Base-by-base conservation (phyloP, 2,888 invertebrate genomes). In the Troides helena region DNA sequence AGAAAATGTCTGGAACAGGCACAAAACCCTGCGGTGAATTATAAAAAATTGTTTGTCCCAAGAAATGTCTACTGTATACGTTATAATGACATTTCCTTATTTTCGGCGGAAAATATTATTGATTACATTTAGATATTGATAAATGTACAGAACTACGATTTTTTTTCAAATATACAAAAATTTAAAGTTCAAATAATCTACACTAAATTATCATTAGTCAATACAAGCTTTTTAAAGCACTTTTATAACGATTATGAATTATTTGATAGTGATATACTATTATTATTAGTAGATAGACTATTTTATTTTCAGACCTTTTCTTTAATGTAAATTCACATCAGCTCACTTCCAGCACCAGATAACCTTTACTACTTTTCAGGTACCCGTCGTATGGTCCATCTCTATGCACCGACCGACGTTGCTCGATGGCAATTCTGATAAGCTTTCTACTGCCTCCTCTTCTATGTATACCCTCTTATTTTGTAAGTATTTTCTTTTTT, bases 391-490 rank as follows among this genome's bases (percentile, higher is more conserved):
- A 77, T 59, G 74, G 78, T 0, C 71, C 79, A 1, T 76, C 78
- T 12, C 36, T 78, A 7, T 98, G 97, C 84, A 95, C 96, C 21
- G 95, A 97, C 75, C 91, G 94, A 1, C 94, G 97, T 72, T 98
- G 98, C 79, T 94, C 95, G 53, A 82, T 95, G 69, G 96, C 97
- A 14, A 96, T 98, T 67, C 81, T 95, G 46, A 92, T 94, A 72
- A 96, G 97, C 76, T 97, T 97, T 84, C 79, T 96, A 53, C 90
- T 96, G 17, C 96, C 98, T 0, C 94, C 96, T 0, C 86, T 98
- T 71, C 94, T 98, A 56, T 98, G 98, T 85, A 94, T 96, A 76
- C 98, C 98, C 6, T 96, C 97, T 65, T 97, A 96, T 85, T 94
- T 97, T 77, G 95, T 92, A 80, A 90, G 92, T 90, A 81, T 61